Evolutionary conservation across 2,113 vertebrate genomes (phyloP), one percentile per base, ranked within the genome.

Genomic region (Motacilla alba): DNA sequence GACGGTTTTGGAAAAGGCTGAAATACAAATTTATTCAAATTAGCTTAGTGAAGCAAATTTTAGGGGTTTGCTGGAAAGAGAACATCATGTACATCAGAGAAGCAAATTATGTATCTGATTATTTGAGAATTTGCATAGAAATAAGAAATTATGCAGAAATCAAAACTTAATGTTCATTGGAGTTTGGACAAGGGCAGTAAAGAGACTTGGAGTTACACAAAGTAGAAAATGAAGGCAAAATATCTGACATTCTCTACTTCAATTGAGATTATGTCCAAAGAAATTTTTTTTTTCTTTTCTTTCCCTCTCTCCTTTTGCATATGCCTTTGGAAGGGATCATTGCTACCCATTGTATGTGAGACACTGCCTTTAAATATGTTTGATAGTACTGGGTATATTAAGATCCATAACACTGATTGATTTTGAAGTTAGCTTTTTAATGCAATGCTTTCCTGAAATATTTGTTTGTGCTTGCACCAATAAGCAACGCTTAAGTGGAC

Each of bases 51-150:
- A 95, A 92, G 86, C 74, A 89, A 94, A 85, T 94, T 93, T 93
- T 14, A 64, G 70, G 74, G 11, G 39, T 81, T 83, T 87, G 35
- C 46, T 97, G 73, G 49, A 94, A 94, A 84, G 31, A n/a, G 94
- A 89, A 94, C 91, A 91, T 93, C 70, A 94, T 94, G 77, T 89
- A 95, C 91, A 96, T 95, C 89, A 85, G 69, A 89, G 70, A 96
- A 94, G 75, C 27, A 96, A 94, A 94, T 94, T 91, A 95, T 79
- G 43, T 92, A 84, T 94, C 86, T 94, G 74, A 95, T 92, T 93
- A 94, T 94, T 95, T 92, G 39, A 90, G 81, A 96, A 95, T 97
- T 96, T 97, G 81, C 96, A 96, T 95, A 94, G 95, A 96, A 96
- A 96, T 97, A 96, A 84, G 95, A 91, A 94, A 96, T 95, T 96